Percentiles rank a stretch among this genome's conserved stretches.
These are phyloP conservation scores for Eupithecia centaureata DNA, from an alignment of 2,888 invertebrate genomes.

Conservation along the genomic window DNA sequence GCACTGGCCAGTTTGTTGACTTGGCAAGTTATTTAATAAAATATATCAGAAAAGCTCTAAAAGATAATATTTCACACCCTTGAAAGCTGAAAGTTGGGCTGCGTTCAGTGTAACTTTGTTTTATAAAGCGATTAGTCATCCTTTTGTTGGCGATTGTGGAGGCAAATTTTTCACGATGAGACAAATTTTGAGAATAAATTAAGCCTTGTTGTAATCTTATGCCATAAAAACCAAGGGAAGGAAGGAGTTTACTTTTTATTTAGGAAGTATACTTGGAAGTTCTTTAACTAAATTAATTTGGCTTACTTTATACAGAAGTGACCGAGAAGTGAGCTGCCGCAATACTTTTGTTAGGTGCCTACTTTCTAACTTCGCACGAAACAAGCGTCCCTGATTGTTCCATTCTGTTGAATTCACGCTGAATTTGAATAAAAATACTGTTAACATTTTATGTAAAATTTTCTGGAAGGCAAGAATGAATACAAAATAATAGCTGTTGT, in stretches of 20 bases:
- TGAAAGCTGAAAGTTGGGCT: slow-evolving; percentile 74
- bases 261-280: slow-evolving; percentile 50
- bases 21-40: slow-evolving; percentile 10
- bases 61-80: slow-evolving; percentile 77
- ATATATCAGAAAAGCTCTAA: slow-evolving; percentile 43
- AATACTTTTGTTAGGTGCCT: slow-evolving; percentile 40
- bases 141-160: slow-evolving; percentile 80
- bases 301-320: slow-evolving; percentile 45
- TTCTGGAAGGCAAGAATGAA: slow-evolving; percentile 14
- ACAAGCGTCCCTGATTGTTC: slow-evolving; percentile 45
- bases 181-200: slow-evolving; percentile 83
- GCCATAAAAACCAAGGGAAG: slow-evolving; percentile 61
- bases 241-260: slow-evolving; percentile 53
- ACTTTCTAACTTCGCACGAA: slow-evolving; percentile 42
- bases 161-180: slow-evolving; percentile 80
- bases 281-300: slow-evolving; percentile 48
- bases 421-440: slow-evolving; percentile 39
- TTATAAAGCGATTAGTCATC: slow-evolving; percentile 79
- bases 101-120: slow-evolving; percentile 78
- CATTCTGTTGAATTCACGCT: slow-evolving; percentile 35
- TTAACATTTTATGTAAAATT: slow-evolving; percentile 37
- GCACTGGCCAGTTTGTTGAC: slow-evolving; percentile 11
- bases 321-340: slow-evolving; percentile 41
- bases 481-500: not conserved
- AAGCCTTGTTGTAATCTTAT: slow-evolving; percentile 77